Percentiles rank a stretch among this genome's conserved stretches.
Evolutionary conservation across 2,113 vertebrate species (phyloP).

Genomic region (Archocentrus centrarchus): DNA sequence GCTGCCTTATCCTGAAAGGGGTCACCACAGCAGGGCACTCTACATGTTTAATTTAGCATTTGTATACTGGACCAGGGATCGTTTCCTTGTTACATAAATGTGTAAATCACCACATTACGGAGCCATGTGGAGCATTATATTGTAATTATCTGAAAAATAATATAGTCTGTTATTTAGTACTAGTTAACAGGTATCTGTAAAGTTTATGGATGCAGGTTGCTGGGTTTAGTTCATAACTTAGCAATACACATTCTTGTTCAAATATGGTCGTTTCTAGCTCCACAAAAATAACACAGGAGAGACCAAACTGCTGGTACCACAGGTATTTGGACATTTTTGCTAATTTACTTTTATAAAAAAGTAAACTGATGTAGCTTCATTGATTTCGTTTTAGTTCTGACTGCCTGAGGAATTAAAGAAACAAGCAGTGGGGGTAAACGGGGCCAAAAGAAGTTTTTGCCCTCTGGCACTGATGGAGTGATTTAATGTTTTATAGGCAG

Average conservation of each 20-base stretch:
- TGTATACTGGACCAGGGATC: neutral
- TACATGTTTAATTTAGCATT: no score
- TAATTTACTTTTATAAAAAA: neutral
- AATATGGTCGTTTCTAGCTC: neutral
- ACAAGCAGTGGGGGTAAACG: neutral
- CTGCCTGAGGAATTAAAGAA: neutral
- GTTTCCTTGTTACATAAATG: neutral
- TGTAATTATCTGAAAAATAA: neutral
- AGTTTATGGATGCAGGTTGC: neutral
- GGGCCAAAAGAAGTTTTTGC: neutral
- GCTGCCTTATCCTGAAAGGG: no score
- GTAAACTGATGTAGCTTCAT: neutral
- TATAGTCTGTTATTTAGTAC: no score
- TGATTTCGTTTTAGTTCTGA: neutral
- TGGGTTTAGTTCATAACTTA: neutral
- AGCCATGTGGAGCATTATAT: neutral
- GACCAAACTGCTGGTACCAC: rapidly evolving
- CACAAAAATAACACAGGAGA: rapidly evolving
- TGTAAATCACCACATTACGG: neutral
- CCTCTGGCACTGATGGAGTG: neutral
- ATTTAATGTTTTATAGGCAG: neutral
- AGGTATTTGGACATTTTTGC: neutral
- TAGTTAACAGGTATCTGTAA: no score
- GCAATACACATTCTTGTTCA: neutral
- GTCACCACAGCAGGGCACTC: no score